A percentile compares a stretch with the other conserved stretches of the same genome.
These are phyloP conservation scores for Temnothorax ravouxi DNA, from an alignment of 2,888 invertebrate species.

Conservation along the genomic window DNA sequence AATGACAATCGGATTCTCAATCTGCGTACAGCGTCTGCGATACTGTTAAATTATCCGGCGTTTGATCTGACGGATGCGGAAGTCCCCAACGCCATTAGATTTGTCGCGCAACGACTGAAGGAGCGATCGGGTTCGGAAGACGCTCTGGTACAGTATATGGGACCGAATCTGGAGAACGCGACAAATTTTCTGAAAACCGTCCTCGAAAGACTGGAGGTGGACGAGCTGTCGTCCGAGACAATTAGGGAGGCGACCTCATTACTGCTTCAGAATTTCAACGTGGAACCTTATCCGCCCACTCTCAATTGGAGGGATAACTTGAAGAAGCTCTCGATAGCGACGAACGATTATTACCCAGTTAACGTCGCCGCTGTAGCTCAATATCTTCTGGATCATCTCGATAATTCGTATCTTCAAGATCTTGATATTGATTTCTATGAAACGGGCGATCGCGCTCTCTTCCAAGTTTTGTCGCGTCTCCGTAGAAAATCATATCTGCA, in stretches of 20 bases:
- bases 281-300: background rate
- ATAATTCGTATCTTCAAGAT: slow-evolving; percentile 12
- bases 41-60: slow-evolving; percentile 43
- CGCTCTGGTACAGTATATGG: slow-evolving; percentile 45
- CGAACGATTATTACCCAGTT: slow-evolving; percentile 42
- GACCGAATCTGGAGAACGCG: slow-evolving; percentile 26
- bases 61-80: slow-evolving; percentile 60
- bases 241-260: slow-evolving; percentile 51
- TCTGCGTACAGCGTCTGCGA: slow-evolving; percentile 20
- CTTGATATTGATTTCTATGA: slow-evolving; percentile 47
- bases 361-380: slow-evolving; percentile 26
- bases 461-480: slow-evolving; percentile 22
- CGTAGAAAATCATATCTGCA: background rate
- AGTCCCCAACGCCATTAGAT: slow-evolving; percentile 46
- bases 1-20: slow-evolving; percentile 24
- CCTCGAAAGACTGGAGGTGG: slow-evolving; percentile 55
- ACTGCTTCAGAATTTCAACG: slow-evolving; percentile 46
- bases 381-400: slow-evolving; percentile 6
- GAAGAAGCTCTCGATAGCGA: slow-evolving; percentile 9
- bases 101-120: slow-evolving; percentile 50
- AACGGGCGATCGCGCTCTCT: slow-evolving; percentile 23
- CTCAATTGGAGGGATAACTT: background rate
- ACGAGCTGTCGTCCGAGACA: slow-evolving; percentile 32
- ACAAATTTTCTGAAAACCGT: slow-evolving; percentile 42
- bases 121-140: slow-evolving; percentile 30